Percentiles rank a stretch among this genome's conserved stretches.
Evolutionary conservation across 2,797 vertebrate species (phyloP).

Genomic region (Eutrigla gurnardus): DNA sequence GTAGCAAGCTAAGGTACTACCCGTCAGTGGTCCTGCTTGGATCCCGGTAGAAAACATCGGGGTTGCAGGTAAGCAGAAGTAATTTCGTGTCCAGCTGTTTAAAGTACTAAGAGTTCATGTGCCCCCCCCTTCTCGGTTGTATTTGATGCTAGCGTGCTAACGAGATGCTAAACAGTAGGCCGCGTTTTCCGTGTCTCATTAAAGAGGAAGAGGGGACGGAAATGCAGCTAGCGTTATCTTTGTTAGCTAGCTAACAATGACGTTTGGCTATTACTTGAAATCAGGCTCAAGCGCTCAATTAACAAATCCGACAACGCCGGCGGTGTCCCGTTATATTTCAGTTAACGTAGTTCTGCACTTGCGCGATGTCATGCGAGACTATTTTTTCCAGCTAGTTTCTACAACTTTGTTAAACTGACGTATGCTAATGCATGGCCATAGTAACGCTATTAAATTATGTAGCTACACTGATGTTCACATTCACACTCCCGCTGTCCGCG

Average conservation of each 20-base stretch:
- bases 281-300: too few species aligned
- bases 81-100: not conserved
- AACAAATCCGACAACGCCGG: too few species aligned
- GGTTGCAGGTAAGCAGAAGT: constrained; percentile 78
- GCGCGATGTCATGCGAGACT: not conserved
- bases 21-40: constrained; percentile 30
- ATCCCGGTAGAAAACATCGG: constrained; percentile 45
- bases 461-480: not conserved
- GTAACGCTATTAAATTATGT: not conserved
- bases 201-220: constrained; percentile 30
- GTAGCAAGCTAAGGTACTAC: constrained; percentile 35
- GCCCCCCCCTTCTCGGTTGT: not conserved
- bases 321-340: rapidly evolving
- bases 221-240: constrained; percentile 40
- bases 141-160: constrained; percentile 29
- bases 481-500: not conserved
- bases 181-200: constrained; percentile 32
- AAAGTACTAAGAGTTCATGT: not conserved
- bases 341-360: rapidly evolving
- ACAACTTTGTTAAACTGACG: not conserved
- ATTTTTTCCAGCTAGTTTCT: not conserved
- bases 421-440: not conserved
- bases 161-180: constrained; percentile 47
- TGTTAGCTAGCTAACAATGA: constrained; percentile 54
- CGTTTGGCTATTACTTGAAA: not conserved